Conservation (phyloP, 2,888 invertebrate genomes). For the Linyphia triangularis region DNA sequence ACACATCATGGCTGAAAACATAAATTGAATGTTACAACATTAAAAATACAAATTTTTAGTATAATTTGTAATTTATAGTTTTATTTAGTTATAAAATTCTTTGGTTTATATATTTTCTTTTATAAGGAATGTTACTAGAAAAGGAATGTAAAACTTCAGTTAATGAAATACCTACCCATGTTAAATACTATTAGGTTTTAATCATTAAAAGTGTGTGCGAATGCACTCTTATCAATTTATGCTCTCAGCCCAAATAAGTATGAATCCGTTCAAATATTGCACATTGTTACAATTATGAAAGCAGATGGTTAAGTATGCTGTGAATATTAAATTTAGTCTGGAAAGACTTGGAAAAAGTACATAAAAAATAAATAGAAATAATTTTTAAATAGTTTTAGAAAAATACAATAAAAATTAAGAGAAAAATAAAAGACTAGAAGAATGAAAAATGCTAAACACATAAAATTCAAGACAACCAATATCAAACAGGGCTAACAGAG, state of each 20-base stretch:
- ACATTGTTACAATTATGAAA: neutral
- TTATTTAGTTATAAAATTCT: no score
- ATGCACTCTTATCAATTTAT: neutral
- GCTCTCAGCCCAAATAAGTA: neutral
- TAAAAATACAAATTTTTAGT: neutral
- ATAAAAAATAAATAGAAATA: neutral
- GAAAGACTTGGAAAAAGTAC: neutral
- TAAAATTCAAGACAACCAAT: no score
- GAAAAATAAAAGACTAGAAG: neutral
- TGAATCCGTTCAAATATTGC: conserved; percentile 12
- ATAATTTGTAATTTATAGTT: neutral
- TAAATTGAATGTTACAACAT: neutral
- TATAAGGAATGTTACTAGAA: no score
- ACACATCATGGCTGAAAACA: neutral
- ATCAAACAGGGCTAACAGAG: no score
- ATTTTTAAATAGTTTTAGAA: neutral
- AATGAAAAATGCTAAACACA: neutral
- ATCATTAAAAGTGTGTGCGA: no score
- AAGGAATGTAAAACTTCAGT: no score
- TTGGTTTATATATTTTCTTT: no score
- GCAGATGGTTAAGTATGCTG: neutral
- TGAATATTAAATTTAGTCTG: neutral
- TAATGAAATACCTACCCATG: no score
- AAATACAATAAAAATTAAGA: neutral
- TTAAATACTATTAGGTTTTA: no score